A percentile compares a stretch with the other conserved stretches of the same genome.
Evolutionary conservation across 2,113 vertebrate species (phyloP).

Genomic region (Elephas maximus): DNA sequence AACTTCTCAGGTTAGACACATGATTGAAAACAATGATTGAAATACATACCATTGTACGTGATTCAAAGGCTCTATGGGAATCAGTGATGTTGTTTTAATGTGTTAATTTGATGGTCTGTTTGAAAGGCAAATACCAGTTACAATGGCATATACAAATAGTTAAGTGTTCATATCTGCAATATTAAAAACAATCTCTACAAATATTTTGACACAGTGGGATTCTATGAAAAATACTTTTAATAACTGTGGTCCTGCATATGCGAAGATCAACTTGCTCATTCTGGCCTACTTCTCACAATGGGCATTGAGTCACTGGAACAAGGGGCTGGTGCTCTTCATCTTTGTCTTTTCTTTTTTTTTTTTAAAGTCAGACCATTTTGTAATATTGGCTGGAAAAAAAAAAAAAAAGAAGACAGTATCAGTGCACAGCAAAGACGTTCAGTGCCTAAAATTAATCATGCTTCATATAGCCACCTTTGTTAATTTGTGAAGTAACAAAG

Average conservation of each 20-base stretch:
- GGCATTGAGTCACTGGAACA: neutral
- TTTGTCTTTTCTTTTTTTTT: neutral
- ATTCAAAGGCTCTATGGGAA: neutral
- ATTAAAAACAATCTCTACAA: neutral
- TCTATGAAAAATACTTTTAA: conserved; percentile 37
- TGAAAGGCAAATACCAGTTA: conserved; percentile 31
- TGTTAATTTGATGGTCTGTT: conserved; percentile 1
- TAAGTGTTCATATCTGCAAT: conserved; percentile 21
- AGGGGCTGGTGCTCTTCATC: neutral
- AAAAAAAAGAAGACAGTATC: conserved; percentile 25
- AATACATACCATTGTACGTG: neutral
- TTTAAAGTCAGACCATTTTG: conserved; percentile 6
- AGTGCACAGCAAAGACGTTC: conserved; percentile 39
- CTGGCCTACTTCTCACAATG: neutral
- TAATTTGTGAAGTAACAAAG: neutral
- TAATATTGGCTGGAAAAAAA: neutral
- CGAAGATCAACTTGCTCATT: conserved; percentile 46
- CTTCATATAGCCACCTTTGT: neutral
- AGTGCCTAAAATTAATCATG: neutral
- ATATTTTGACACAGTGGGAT: neutral
- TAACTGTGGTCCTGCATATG: conserved; percentile 14
- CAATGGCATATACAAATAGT: conserved; percentile 5
- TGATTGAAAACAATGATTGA: conserved; percentile 50
- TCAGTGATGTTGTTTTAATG: neutral
- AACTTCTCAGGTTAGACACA: conserved; percentile 24